Conservation (phyloP, 2,113 vertebrate genomes). For the Pachyramphus minor region DNA sequence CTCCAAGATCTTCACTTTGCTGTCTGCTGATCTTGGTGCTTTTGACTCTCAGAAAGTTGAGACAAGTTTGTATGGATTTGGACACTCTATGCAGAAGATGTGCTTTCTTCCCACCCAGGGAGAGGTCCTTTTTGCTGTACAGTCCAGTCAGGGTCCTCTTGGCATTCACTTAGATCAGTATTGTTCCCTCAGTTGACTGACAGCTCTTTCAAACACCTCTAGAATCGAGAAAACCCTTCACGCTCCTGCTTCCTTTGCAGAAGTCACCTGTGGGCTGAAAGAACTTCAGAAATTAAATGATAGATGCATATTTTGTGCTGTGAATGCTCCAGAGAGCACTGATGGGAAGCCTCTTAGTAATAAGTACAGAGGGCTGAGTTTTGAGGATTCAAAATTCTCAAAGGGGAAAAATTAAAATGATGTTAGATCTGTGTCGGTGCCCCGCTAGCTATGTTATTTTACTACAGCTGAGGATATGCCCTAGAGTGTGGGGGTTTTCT, state of each 20-base stretch:
- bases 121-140: neutral
- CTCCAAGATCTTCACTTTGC: neutral
- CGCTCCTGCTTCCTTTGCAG: neutral
- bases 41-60: neutral
- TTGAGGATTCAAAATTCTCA: neutral
- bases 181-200: neutral
- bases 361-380: neutral
- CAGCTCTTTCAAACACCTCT: neutral
- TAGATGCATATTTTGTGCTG: neutral
- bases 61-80: neutral
- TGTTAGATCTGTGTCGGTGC: neutral
- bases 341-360: neutral
- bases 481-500: neutral
- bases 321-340: neutral
- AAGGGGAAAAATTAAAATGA: neutral
- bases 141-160: neutral
- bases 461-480: neutral
- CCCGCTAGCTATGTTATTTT: neutral
- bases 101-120: no score
- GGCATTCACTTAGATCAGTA: neutral
- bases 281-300: neutral
- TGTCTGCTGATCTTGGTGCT: neutral
- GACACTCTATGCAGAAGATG: neutral
- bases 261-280: neutral
- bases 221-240: neutral